Conservation (phyloP, 1,140 invertebrate genomes). For the Hetaerina americana region DNA sequence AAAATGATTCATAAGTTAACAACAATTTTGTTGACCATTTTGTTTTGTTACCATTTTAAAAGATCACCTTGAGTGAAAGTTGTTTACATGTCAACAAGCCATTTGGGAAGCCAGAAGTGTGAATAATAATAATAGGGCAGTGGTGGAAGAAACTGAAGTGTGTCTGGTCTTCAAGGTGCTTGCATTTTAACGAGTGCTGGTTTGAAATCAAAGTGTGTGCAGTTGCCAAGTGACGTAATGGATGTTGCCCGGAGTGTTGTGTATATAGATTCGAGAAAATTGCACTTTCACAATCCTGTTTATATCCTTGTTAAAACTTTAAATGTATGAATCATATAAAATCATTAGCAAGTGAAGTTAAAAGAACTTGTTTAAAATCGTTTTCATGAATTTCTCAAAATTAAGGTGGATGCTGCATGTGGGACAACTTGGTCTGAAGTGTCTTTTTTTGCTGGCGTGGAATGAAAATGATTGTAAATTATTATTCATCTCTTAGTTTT, state of each 20-base stretch:
- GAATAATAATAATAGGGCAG: not conserved
- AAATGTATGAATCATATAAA: not conserved
- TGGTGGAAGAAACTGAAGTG: not conserved
- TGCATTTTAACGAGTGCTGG: not conserved
- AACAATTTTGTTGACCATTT: not conserved
- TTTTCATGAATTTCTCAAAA: not conserved
- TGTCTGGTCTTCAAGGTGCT: not conserved
- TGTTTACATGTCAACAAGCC: not conserved
- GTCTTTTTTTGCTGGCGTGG: not conserved
- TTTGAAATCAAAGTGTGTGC: not conserved
- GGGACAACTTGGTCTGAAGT: not conserved
- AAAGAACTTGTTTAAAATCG: not conserved
- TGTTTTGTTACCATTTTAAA: constrained; percentile 1
- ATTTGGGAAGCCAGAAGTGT: not conserved
- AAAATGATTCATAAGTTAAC: not conserved
- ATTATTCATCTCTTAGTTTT: not conserved
- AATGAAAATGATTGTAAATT: not conserved
- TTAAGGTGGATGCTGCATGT: not conserved
- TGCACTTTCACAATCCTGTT: not conserved
- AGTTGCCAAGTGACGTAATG: not conserved
- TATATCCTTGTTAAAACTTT: constrained; percentile 1
- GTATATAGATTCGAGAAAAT: not conserved
- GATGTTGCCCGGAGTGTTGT: not conserved
- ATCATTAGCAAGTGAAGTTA: not conserved
- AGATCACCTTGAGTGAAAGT: not conserved